Conservation (phyloP, 2,113 vertebrate species). For the Lophochroa leadbeateri region DNA sequence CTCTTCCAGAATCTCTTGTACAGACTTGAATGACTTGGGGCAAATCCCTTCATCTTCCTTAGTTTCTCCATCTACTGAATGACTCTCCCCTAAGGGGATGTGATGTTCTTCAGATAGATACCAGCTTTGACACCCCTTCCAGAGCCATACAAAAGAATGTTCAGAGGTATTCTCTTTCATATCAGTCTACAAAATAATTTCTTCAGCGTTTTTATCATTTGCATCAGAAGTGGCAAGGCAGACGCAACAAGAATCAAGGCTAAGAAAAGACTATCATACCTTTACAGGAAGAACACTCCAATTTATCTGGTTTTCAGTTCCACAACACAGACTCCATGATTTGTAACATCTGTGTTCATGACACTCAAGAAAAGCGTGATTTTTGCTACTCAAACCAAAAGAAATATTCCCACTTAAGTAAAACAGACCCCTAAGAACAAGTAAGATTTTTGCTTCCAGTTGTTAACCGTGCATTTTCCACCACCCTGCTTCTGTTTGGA, state of each 20-base stretch:
- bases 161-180: background rate
- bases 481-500: background rate
- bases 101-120: background rate
- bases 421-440: background rate
- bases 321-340: background rate
- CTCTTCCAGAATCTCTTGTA: background rate
- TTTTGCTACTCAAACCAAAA: background rate
- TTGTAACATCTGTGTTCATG: background rate
- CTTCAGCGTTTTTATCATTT: background rate
- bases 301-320: background rate
- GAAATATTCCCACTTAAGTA: background rate
- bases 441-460: rapidly evolving
- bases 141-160: background rate
- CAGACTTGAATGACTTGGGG: background rate
- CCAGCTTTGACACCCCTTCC: background rate
- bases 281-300: background rate
- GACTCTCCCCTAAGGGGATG: background rate
- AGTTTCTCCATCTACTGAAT: background rate
- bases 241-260: background rate
- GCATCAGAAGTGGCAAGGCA: background rate
- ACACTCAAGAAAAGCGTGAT: background rate
- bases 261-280: background rate
- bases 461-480: background rate
- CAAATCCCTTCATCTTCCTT: background rate
- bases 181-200: background rate